Evolutionary conservation across 2,113 vertebrate genomes (phyloP).

Genomic region (Plecturocebus donacophilus): DNA sequence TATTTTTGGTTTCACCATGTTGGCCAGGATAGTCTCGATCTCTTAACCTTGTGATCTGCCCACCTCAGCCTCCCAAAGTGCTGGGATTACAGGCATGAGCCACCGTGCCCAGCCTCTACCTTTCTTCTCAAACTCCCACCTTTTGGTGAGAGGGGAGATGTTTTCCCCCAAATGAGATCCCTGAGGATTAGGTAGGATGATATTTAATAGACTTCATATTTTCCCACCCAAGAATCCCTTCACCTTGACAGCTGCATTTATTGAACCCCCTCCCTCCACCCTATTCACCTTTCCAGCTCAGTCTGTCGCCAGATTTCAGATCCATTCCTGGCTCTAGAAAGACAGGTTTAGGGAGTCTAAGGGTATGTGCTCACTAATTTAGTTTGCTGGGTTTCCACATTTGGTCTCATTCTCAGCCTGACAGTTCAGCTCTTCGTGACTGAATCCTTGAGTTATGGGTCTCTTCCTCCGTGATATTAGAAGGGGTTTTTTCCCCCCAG

Average conservation of each 20-base stretch:
- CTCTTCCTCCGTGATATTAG: background rate
- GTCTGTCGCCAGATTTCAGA: background rate
- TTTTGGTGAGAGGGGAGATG: background rate
- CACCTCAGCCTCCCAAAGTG: too few species aligned
- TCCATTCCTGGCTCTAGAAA: background rate
- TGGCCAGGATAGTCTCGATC: too few species aligned
- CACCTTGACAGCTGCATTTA: background rate
- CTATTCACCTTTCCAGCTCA: background rate
- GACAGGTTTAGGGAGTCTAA: background rate
- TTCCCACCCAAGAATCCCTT: background rate
- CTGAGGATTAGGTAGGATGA: background rate
- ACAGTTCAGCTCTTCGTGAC: background rate
- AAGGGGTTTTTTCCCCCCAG: background rate
- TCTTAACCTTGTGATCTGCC: too few species aligned
- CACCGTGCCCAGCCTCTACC: background rate
- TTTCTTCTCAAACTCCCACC: background rate
- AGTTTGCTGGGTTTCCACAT: background rate
- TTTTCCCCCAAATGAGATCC: background rate
- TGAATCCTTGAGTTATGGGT: background rate
- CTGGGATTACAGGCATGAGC: too few species aligned
- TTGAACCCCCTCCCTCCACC: background rate
- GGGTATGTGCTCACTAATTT: background rate
- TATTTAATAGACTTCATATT: conserved; percentile 1
- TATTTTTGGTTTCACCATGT: too few species aligned
- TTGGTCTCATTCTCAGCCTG: background rate